A percentile compares a stretch with the other conserved stretches of the same genome.
phyloP scores from a whole-genome alignment of 2,888 invertebrate species.

The Hedychridium roseum region DNA sequence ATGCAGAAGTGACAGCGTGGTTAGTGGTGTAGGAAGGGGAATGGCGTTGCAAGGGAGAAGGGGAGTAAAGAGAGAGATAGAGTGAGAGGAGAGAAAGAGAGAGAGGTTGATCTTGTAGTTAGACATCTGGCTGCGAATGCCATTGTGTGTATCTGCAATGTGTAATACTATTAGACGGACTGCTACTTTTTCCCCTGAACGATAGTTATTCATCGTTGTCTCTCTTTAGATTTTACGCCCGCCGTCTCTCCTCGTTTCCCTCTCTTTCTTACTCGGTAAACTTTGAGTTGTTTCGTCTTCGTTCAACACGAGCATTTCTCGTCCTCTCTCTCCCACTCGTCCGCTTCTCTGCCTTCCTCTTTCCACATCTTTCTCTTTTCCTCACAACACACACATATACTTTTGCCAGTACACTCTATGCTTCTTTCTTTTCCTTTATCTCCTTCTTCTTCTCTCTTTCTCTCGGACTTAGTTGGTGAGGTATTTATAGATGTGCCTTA shows the following conservation, averaged over 20 bases:
- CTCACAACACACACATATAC: conserved; percentile 4
- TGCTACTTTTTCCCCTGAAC: conserved; percentile 33
- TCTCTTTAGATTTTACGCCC: conserved; percentile 1
- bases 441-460: conserved; percentile 26
- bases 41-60: not conserved
- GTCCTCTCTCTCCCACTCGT: conserved; percentile 11
- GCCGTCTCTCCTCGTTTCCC: conserved; percentile 30
- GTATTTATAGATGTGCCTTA: conserved; percentile 63
- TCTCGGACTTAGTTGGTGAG: conserved; percentile 46
- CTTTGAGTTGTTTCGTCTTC: conserved; percentile 32
- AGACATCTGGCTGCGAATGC: conserved; percentile 56
- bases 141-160: conserved; percentile 54
- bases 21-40: conserved; percentile 19
- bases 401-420: conserved; percentile 3
- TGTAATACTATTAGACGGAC: conserved; percentile 56
- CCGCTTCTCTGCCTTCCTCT: conserved; percentile 17
- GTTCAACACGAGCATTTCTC: conserved; percentile 30
- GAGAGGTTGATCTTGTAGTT: conserved; percentile 44
- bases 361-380: conserved; percentile 16
- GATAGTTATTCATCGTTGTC: conserved; percentile 6
- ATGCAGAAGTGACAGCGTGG: conserved; percentile 50
- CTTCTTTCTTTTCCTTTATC: conserved; percentile 16
- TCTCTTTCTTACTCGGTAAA: conserved; percentile 34
- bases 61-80: conserved; percentile 15
- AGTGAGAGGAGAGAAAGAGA: conserved; percentile 23